A percentile compares a stretch with the other conserved stretches of the same genome.
Evolutionary conservation across 1,140 invertebrate species (phyloP).

Genomic region (Euura saliciscinereae): DNA sequence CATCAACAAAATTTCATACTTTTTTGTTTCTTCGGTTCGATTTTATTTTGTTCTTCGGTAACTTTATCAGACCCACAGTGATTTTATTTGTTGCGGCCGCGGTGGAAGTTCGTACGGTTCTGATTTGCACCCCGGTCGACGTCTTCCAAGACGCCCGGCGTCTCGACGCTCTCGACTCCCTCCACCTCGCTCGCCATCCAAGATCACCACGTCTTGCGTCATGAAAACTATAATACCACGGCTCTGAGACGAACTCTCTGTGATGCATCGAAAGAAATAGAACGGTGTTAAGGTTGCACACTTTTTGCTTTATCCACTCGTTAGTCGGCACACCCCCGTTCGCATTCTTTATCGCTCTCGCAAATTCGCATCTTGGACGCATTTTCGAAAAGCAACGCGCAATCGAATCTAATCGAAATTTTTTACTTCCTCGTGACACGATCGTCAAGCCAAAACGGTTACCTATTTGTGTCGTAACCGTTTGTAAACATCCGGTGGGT

Average conservation of each 20-base stretch:
- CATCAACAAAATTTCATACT: too few relatives aligned
- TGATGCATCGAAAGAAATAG: slow-evolving; percentile 49
- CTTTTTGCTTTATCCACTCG: background rate
- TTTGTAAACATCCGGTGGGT: too few relatives aligned
- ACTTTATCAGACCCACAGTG: slow-evolving; percentile 18
- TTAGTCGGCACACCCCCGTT: slow-evolving; percentile 9
- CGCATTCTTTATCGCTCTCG: slow-evolving; percentile 19
- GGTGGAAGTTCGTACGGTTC: slow-evolving; percentile 57
- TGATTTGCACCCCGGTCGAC: slow-evolving; percentile 30
- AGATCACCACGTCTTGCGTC: slow-evolving; percentile 15
- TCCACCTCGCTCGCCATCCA: slow-evolving; percentile 5
- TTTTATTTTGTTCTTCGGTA: slow-evolving; percentile 10
- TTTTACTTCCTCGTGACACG: too few relatives aligned
- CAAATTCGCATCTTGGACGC: background rate
- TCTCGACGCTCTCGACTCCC: slow-evolving; percentile 11
- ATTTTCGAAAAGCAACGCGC: too few relatives aligned
- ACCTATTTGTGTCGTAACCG: too few relatives aligned
- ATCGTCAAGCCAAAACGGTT: too few relatives aligned
- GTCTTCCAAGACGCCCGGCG: slow-evolving; percentile 8
- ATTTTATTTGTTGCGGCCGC: slow-evolving; percentile 45
- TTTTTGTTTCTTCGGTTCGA: too few relatives aligned
- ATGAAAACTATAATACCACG: slow-evolving; percentile 24
- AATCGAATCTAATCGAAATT: too few relatives aligned
- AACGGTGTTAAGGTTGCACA: slow-evolving; percentile 46
- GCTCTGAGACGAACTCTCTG: slow-evolving; percentile 2